Percentiles rank a stretch among this genome's conserved stretches.
Evolutionary conservation across 2,888 invertebrate genomes (phyloP).

Genomic region (Nymphalis urticae): DNA sequence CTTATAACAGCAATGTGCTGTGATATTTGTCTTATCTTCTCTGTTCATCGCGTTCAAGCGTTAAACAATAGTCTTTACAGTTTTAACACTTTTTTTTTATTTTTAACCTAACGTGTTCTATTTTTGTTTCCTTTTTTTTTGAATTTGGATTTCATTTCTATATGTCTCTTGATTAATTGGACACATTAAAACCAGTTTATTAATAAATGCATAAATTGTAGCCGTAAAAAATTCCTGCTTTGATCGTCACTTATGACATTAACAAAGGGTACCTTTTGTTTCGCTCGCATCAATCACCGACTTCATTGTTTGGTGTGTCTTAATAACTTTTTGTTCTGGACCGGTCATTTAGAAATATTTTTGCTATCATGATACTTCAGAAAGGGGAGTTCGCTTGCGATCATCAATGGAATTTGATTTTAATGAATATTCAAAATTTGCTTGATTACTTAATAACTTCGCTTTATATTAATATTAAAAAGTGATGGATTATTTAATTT

Average conservation of each 20-base stretch:
- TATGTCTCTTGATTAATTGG: slow-evolving; percentile 65
- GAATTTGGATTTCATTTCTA: not conserved
- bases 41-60: slow-evolving; percentile 12
- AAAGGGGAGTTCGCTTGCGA: slow-evolving; percentile 42
- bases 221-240: slow-evolving; percentile 51
- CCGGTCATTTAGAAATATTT: slow-evolving; percentile 79
- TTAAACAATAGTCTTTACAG: slow-evolving; percentile 13
- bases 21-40: slow-evolving; percentile 22
- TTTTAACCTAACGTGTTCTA: not conserved
- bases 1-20: slow-evolving; percentile 22
- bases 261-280: slow-evolving; percentile 74
- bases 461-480: not conserved
- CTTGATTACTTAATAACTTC: slow-evolving; percentile 3
- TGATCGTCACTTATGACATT: slow-evolving; percentile 53
- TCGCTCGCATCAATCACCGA: slow-evolving; percentile 72
- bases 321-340: slow-evolving; percentile 77
- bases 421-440: slow-evolving; percentile 10
- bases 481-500: not conserved
- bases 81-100: slow-evolving; percentile 1
- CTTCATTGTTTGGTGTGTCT: slow-evolving; percentile 75
- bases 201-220: slow-evolving; percentile 69
- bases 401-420: slow-evolving; percentile 19
- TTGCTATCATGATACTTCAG: slow-evolving; percentile 55
- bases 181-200: slow-evolving; percentile 72
- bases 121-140: not conserved